phyloP scores from a whole-genome alignment of 2,797 vertebrate genomes.

The Myotis daubentonii region DNA sequence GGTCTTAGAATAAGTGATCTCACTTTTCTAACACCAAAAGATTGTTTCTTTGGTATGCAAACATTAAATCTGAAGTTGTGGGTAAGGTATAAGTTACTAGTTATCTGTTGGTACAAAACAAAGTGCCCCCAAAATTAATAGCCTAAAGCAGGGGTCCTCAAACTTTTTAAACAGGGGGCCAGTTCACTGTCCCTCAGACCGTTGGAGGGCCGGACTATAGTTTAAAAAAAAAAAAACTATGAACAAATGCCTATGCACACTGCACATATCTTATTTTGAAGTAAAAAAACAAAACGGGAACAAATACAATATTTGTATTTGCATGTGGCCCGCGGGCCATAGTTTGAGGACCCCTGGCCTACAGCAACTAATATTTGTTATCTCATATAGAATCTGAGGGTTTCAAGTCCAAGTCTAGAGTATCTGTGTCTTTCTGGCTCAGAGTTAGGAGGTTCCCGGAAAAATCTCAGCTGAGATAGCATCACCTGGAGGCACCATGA shows the following conservation, averaged over 20 bases:
- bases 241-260: too few relatives aligned
- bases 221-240: too few relatives aligned
- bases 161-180: too few relatives aligned
- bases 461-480: background rate
- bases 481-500: too few relatives aligned
- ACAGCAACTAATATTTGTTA: background rate
- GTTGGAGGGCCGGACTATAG: too few relatives aligned
- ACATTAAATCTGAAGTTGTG: background rate
- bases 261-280: too few relatives aligned
- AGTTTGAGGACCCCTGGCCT: background rate
- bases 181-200: too few relatives aligned
- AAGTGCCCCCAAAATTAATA: background rate
- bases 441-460: background rate
- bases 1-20: background rate
- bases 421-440: background rate
- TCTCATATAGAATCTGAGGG: background rate
- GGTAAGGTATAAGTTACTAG: background rate
- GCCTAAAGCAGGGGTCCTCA: background rate
- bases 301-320: too few relatives aligned
- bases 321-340: too few relatives aligned
- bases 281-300: too few relatives aligned
- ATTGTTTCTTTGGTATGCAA: background rate
- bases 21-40: background rate
- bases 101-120: background rate
- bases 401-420: background rate